Percentiles rank a stretch among this genome's conserved stretches.
Evolutionary conservation across 2,113 vertebrate species (phyloP).

Genomic region (Ciconia maguari): DNA sequence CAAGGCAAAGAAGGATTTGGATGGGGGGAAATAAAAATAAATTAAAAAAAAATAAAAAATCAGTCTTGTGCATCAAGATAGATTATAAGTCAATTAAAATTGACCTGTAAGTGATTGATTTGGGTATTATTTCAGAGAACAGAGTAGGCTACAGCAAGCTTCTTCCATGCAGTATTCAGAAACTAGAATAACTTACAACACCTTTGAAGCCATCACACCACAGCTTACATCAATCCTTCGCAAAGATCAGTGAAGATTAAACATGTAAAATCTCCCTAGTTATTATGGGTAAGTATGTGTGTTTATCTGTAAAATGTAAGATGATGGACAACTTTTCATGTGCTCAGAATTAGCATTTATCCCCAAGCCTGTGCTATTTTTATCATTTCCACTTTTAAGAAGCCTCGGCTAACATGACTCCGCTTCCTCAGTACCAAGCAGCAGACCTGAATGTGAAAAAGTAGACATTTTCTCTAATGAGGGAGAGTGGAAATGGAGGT

Average conservation of each 20-base stretch:
- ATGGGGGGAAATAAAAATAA: no score
- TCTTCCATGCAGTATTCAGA: background rate
- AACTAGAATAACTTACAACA: background rate
- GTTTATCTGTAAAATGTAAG: background rate
- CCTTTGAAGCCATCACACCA: background rate
- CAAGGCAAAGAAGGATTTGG: background rate
- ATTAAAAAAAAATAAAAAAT: background rate
- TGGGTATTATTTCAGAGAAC: background rate
- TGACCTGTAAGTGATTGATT: background rate
- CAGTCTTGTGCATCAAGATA: background rate
- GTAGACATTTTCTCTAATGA: background rate
- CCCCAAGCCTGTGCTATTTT: background rate
- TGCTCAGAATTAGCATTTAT: background rate
- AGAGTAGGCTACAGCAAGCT: background rate
- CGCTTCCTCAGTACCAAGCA: background rate
- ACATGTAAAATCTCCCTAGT: background rate
- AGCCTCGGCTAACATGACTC: background rate
- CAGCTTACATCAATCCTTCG: background rate
- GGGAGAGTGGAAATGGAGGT: background rate
- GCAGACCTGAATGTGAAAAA: background rate
- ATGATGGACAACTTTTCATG: background rate
- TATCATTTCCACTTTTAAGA: background rate
- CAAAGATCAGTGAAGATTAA: background rate
- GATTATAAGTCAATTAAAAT: background rate
- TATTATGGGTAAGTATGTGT: accelerated